phyloP scores from a whole-genome alignment of 2,888 invertebrate species.

The Esperia sulphurella region DNA sequence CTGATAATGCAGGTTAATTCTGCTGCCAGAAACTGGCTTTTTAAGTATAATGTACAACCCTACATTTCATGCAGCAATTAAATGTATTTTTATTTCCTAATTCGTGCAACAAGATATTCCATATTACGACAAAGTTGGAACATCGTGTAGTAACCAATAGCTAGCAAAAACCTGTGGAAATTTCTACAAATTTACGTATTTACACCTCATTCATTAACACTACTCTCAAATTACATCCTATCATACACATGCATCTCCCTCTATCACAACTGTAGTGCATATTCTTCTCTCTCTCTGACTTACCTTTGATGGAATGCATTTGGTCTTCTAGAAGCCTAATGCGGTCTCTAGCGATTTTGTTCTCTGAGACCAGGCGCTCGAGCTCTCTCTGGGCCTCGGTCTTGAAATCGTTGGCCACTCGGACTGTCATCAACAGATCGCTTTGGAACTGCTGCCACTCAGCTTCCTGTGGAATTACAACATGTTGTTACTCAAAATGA shows the following conservation, averaged over 20 bases:
- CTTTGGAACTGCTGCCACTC: constrained; percentile 98
- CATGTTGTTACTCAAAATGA: too few relatives aligned
- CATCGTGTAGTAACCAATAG: too few relatives aligned
- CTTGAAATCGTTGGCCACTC: constrained; percentile 97
- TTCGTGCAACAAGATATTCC: too few relatives aligned
- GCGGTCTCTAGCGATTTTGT: constrained; percentile 88
- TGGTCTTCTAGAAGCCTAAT: constrained; percentile 88
- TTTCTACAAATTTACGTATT: too few relatives aligned
- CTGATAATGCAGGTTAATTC: constrained; percentile 53
- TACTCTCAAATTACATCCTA: background rate
- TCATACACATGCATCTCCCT: background rate
- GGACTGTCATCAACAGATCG: constrained; percentile 94
- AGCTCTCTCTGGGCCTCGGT: constrained; percentile 94
- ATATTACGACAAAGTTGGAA: too few relatives aligned
- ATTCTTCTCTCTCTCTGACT: constrained; percentile 24
- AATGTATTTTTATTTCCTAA: background rate
- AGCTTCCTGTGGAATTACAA: constrained; percentile 75
- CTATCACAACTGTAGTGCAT: background rate
- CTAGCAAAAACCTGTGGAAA: too few relatives aligned
- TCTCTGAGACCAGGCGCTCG: constrained; percentile 89
- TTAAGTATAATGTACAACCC: background rate
- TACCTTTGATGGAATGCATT: constrained; percentile 88
- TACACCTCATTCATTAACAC: too few relatives aligned
- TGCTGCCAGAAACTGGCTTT: constrained; percentile 5
- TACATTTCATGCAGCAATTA: background rate